Base-by-base conservation (phyloP, 2,797 vertebrate species). In the Chaunax sp. region DNA sequence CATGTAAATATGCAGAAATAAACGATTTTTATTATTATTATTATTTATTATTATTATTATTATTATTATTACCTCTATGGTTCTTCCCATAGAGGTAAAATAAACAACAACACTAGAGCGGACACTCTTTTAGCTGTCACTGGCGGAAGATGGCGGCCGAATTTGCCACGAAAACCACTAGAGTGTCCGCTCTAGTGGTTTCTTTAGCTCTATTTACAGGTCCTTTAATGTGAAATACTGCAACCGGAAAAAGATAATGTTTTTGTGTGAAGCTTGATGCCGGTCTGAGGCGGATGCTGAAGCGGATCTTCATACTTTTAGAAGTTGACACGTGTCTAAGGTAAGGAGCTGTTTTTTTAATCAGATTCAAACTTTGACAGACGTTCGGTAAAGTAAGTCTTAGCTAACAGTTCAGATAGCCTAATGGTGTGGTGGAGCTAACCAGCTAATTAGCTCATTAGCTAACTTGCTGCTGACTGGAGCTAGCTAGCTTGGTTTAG, bases 201-300 rank as follows among this genome's bases (percentile, higher is more conserved):
- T n/a, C n/a, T n/a, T n/a, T n/a, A n/a, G n/a, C n/a, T n/a, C n/a
- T n/a, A n/a, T n/a, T n/a, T n/a, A n/a, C n/a, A n/a, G n/a, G 28
- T 9, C 50, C 5, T 19, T 53, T 53, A 53, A 75, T 79, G 0
- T 85, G 70, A 77, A 74, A 35, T 0, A 0, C 15, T 0, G 0
- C 0, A 0, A 55, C 1, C 64, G 78, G 84, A 84, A 75, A 13
- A 37, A 13, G 11, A 2, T 3, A n/a, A 10, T 9, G 4, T 8
- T 12, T 0, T 13, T 1, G 1, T 2, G 4, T 3, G 0, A 0
- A 14, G 0, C 66, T 76, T 82, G 85, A 75, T 71, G 6, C 87
- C 83, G 87, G 80, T 69, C 16, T 5, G 26, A 83, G 35, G 70
- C 83, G 84, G 83, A 89, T 26, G 5, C 72, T 58, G 69, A 77